These are phyloP conservation scores for Tetramorium alpestre DNA, from an alignment of 1,140 invertebrate species.

Conservation along the genomic window DNA sequence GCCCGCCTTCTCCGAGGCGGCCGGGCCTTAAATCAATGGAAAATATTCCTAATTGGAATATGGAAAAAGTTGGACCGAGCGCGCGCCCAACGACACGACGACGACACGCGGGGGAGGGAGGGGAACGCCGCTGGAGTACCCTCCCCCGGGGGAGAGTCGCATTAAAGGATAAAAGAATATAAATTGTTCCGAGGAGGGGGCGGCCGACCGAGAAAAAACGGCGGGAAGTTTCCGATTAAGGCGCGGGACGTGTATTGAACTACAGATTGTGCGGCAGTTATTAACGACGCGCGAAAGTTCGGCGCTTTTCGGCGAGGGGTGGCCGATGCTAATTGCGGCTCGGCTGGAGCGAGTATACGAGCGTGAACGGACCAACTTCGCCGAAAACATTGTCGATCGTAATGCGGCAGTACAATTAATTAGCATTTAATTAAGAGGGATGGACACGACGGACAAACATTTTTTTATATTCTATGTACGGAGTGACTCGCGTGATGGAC, in stretches of 20 bases:
- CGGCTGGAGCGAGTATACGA: background rate
- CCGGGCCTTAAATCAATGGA: conserved; percentile 84
- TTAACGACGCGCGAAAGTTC: conserved; percentile 49
- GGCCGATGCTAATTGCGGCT: conserved; percentile 29
- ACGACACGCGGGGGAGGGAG: conserved; percentile 20
- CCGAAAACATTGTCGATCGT: background rate
- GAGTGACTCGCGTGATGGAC: background rate
- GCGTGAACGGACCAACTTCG: background rate
- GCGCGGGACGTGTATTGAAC: conserved; percentile 62
- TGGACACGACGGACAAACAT: background rate
- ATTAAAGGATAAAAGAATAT: conserved; percentile 76
- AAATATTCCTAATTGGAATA: conserved; percentile 86
- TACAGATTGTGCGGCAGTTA: conserved; percentile 52
- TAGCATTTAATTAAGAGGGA: background rate
- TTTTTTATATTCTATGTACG: background rate
- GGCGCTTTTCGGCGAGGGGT: conserved; percentile 15
- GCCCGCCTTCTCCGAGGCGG: conserved; percentile 67
- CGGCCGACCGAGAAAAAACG: conserved; percentile 67
- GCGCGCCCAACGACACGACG: conserved; percentile 54
- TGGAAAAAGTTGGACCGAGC: conserved; percentile 85
- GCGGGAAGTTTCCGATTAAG: conserved; percentile 74
- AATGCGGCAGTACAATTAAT: background rate
- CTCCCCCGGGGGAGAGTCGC: conserved; percentile 36
- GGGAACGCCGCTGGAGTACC: background rate
- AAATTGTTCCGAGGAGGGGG: conserved; percentile 74